These are phyloP conservation scores for Trididemnum clinides DNA, from an alignment of 23 tunicate species.

Conservation along the genomic window DNA sequence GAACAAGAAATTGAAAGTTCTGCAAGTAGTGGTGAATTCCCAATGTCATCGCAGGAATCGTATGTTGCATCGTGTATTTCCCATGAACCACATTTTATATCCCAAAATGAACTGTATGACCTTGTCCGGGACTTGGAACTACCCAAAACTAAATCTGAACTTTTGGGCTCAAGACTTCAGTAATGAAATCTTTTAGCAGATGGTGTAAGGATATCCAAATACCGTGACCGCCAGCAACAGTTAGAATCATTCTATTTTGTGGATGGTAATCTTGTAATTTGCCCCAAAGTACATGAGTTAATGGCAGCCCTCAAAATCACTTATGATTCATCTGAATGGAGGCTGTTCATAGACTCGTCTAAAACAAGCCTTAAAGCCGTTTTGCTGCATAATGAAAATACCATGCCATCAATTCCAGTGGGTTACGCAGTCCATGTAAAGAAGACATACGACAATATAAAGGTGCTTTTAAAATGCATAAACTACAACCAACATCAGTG, in stretches of 20 bases:
- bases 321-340: slow-evolving; percentile 2
- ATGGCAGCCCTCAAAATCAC: not conserved
- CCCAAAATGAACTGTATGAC: not conserved
- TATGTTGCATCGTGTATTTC: too few species aligned
- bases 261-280: not conserved
- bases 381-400: slow-evolving; percentile 33
- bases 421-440: slow-evolving; percentile 28
- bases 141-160: too few species aligned
- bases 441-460: slow-evolving; percentile 21
- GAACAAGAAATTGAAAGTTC: too few species aligned
- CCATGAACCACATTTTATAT: too few species aligned
- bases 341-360: slow-evolving; percentile 28
- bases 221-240: not conserved
- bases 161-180: slow-evolving; percentile 13
- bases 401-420: slow-evolving; percentile 25
- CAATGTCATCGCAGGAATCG: too few species aligned
- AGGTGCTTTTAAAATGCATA: slow-evolving; percentile 12
- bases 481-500: slow-evolving; percentile 20
- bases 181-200: slow-evolving; percentile 10
- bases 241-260: not conserved
- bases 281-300: not conserved
- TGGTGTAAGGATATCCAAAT: too few species aligned
- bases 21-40: too few species aligned
- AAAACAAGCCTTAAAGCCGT: slow-evolving; percentile 24
- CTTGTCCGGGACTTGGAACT: too few species aligned